Conservation (phyloP, 2,888 invertebrate genomes). For the Phrixothrix hirtus region DNA sequence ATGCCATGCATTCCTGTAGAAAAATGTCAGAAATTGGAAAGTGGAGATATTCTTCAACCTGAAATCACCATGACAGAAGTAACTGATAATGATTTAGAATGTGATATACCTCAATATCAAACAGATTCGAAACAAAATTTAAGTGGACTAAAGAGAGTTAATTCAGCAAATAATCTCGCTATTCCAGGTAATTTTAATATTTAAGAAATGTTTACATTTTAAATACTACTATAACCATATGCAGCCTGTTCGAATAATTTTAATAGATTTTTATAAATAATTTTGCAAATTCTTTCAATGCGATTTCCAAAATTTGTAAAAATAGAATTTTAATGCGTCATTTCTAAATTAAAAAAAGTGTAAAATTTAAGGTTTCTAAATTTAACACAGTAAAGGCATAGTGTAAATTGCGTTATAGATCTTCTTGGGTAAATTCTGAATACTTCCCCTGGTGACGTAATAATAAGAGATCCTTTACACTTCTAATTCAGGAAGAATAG, state of each 20-base stretch:
- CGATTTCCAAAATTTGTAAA: too few relatives aligned
- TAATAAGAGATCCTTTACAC: too few relatives aligned
- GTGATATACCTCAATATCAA: constrained; percentile 52
- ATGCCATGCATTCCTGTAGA: constrained; percentile 35
- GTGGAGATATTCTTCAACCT: constrained; percentile 47
- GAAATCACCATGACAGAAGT: constrained; percentile 59
- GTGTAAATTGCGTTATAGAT: too few relatives aligned
- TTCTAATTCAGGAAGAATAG: too few relatives aligned
- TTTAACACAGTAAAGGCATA: too few relatives aligned
- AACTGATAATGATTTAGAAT: constrained; percentile 41
- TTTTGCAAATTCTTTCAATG: too few relatives aligned
- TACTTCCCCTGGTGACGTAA: too few relatives aligned
- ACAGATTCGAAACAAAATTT: constrained; percentile 34
- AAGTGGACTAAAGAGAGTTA: constrained; percentile 67
- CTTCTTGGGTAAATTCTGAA: too few relatives aligned
- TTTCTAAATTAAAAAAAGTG: too few relatives aligned
- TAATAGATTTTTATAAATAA: neutral
- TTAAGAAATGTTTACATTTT: neutral
- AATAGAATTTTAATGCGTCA: too few relatives aligned
- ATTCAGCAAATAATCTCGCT: constrained; percentile 70
- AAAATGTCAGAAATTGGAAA: constrained; percentile 38
- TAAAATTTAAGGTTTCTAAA: too few relatives aligned
- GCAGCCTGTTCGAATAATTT: neutral
- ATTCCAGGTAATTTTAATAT: constrained; percentile 60
- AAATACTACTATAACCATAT: neutral